phyloP scores from a whole-genome alignment of 2,888 invertebrate species.

The Hermodice carunculata region DNA sequence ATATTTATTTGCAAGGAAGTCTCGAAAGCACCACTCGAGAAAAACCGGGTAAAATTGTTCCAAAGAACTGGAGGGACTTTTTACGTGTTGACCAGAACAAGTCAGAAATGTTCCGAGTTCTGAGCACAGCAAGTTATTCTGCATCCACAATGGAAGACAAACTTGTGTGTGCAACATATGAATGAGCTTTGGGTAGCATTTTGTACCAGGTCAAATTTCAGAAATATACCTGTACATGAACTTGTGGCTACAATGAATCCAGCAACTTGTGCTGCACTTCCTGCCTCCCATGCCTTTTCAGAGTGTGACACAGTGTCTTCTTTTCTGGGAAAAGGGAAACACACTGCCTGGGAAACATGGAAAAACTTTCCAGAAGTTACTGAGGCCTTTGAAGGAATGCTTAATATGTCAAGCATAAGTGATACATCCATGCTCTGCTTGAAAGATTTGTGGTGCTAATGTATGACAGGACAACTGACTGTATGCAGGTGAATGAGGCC shows the following conservation, averaged over 20 bases:
- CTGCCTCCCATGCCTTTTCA: background rate
- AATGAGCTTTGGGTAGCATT: background rate
- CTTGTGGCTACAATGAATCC: background rate
- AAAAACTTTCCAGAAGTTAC: background rate
- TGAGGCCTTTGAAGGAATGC: background rate
- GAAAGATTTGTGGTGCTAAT: too few relatives aligned
- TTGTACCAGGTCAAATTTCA: background rate
- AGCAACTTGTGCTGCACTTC: background rate
- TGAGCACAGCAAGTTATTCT: background rate
- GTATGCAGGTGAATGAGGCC: too few relatives aligned
- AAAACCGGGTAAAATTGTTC: background rate
- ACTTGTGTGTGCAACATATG: background rate
- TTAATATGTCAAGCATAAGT: too few relatives aligned
- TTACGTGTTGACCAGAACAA: background rate
- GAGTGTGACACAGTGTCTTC: background rate
- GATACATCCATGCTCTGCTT: too few relatives aligned
- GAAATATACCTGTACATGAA: background rate
- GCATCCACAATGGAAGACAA: background rate
- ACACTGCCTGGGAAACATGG: background rate
- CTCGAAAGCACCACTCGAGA: background rate
- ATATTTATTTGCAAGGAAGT: background rate
- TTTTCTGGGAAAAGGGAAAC: background rate
- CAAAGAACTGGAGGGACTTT: background rate
- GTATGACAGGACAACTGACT: too few relatives aligned
- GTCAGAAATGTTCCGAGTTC: background rate